Percentiles rank a stretch among this genome's conserved stretches.
These are phyloP conservation scores for Teleopsis dalmanni DNA, from an alignment of 1,140 invertebrate genomes.

Conservation along the genomic window DNA sequence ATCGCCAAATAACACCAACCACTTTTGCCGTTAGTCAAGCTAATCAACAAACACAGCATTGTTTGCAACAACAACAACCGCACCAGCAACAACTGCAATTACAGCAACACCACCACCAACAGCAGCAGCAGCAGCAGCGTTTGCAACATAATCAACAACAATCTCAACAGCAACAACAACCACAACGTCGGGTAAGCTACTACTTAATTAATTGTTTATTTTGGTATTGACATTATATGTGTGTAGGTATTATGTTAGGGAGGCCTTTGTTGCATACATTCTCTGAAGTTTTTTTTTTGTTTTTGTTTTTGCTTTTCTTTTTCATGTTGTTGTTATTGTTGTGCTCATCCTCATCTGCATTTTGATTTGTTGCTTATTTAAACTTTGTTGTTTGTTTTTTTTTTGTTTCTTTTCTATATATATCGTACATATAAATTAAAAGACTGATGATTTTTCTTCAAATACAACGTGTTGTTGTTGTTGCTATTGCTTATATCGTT, in stretches of 20 bases:
- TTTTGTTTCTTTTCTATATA: neutral
- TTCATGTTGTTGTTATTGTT: too few relatives aligned
- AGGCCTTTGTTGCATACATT: too few relatives aligned
- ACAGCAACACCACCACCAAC: slow-evolving; percentile 16
- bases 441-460: too few relatives aligned
- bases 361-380: slow-evolving; percentile 2
- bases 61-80: slow-evolving; percentile 3
- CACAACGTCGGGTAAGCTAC: slow-evolving; percentile 10
- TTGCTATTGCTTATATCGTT: neutral
- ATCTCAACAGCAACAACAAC: slow-evolving; percentile 11
- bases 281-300: too few relatives aligned
- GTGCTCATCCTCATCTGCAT: neutral
- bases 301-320: too few relatives aligned
- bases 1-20: slow-evolving; percentile 6
- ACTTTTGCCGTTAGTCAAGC: slow-evolving; percentile 1
- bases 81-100: slow-evolving; percentile 3
- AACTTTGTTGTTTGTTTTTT: neutral
- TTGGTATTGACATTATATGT: neutral
- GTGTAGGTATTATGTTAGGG: too few relatives aligned
- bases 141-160: slow-evolving; percentile 13
- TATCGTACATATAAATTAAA: neutral
- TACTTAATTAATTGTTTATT: neutral
- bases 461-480: too few relatives aligned
- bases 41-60: neutral
- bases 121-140: slow-evolving; percentile 8